Conservation (phyloP, 2,113 vertebrate species). For the Promerops cafer region DNA sequence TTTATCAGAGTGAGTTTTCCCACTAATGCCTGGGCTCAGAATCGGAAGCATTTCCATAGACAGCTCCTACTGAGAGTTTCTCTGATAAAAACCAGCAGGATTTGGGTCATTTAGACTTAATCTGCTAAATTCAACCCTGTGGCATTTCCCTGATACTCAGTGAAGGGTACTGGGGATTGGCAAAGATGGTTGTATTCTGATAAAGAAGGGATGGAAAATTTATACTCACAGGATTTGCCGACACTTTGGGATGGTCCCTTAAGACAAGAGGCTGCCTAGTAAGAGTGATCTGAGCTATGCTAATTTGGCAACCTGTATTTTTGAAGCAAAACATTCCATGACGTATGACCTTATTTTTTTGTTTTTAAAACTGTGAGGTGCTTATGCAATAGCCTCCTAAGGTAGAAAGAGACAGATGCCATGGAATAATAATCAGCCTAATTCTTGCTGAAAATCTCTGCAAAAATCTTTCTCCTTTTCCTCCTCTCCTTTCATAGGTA, state of each 20-base stretch:
- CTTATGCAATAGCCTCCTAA: conserved; percentile 58
- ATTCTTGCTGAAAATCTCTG: conserved; percentile 18
- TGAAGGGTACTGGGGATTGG: not conserved
- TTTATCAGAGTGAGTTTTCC: not conserved
- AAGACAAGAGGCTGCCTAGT: conserved; percentile 16
- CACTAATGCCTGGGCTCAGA: not conserved
- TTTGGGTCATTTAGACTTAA: conserved; percentile 12
- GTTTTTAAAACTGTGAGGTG: conserved; percentile 39
- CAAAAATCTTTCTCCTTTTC: not conserved
- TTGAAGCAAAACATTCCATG: conserved; percentile 50
- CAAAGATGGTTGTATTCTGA: not conserved
- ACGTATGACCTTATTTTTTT: conserved; percentile 61
- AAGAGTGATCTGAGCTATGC: conserved; percentile 43
- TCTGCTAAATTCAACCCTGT: conserved; percentile 8
- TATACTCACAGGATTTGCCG: not conserved
- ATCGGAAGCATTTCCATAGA: not conserved
- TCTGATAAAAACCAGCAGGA: not conserved
- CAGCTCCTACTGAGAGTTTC: not conserved
- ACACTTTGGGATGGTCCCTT: conserved; percentile 6
- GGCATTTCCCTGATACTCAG: not conserved
- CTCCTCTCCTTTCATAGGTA: not conserved
- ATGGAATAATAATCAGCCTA: conserved; percentile 35
- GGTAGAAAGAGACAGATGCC: conserved; percentile 42
- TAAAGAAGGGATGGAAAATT: not conserved
- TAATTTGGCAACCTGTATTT: conserved; percentile 52